Evolutionary conservation across 2,113 vertebrate species (phyloP).

Genomic region (Lota lota): DNA sequence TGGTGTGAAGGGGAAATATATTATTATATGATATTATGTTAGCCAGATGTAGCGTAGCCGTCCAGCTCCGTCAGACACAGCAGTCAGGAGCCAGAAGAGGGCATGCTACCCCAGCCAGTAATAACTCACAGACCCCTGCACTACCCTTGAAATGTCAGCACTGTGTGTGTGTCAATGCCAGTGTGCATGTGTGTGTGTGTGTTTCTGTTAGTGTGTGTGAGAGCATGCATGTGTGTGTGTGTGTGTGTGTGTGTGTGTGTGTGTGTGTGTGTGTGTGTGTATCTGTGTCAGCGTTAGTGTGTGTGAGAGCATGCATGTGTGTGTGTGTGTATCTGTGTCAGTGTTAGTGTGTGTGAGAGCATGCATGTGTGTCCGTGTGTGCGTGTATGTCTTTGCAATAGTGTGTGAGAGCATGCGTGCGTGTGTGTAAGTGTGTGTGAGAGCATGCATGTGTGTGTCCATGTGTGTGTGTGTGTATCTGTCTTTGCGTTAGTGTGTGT

Average conservation of each 20-base stretch:
- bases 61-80: conserved; percentile 20
- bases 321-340: too few species aligned
- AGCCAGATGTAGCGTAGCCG: conserved; percentile 9
- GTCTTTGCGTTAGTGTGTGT: too few species aligned
- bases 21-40: too few species aligned
- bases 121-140: not conserved
- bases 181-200: conserved; percentile 8
- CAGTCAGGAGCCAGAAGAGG: conserved; percentile 64
- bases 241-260: too few species aligned
- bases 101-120: conserved; percentile 56
- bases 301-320: too few species aligned
- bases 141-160: not conserved
- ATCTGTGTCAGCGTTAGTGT: too few species aligned
- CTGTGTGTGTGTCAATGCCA: conserved; percentile 1
- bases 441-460: not conserved
- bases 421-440: not conserved
- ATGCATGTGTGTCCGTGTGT: too few species aligned
- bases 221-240: conserved; percentile 1
- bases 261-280: too few species aligned
- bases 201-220: not conserved
- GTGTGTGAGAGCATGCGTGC: not conserved
- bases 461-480: not conserved
- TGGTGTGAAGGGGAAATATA: too few species aligned
- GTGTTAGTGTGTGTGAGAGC: too few species aligned
- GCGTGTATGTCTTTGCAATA: too few species aligned